Base-by-base conservation (phyloP, 1,140 invertebrate species). In the Diorhabda elongata region DNA sequence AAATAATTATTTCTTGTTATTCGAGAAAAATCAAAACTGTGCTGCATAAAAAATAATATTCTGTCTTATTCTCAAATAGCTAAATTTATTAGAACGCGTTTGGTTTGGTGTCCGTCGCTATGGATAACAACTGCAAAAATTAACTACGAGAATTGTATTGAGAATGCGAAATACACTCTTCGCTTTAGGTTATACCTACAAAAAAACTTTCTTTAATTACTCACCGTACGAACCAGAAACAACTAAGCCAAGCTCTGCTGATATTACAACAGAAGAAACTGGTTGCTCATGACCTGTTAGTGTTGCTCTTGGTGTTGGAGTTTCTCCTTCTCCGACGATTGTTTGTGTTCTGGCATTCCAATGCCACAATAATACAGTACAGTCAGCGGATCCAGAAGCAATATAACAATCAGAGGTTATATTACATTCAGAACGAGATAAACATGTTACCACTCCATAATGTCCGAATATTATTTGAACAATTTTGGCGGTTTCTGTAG, bases 331-430 rank as follows among this genome's bases (percentile, higher is more conserved):
- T 3, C 97, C 97, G 52, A 98, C 94, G 75, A 99, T 96, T 61
- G 93, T 95, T 81, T 97, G 95, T 58, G 94, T 95, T 61, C 96
- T 87, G 0, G 96, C 95, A 79, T 94, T 98, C 95, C 98, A 99
- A 77, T 98, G 97, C 98, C 98, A 99, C 3, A 99, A 83, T 59
- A 99, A 85, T 5, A 99, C 95, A 0, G 97, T 98, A 81, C 97
- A 99, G 82, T 99, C 98, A 6, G 96, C 93, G 52, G 95, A 96
- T 44, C 97, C 98, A 2, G 96, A 98, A 1, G 96, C 97, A 67
- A 99, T 92, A 82, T 99, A 99, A 82, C 97, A 99, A 83, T 99
- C 97, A 3, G 97, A 97, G 44, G 95, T 98, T 62, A 98, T 95
- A 82, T 98, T 99, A 81, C 96, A 98, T 81, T 99, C 98, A 6